A percentile compares a stretch with the other conserved stretches of the same genome.
These are phyloP conservation scores for Spicauda simplicius DNA, from an alignment of 2,888 invertebrate species.

Conservation along the genomic window DNA sequence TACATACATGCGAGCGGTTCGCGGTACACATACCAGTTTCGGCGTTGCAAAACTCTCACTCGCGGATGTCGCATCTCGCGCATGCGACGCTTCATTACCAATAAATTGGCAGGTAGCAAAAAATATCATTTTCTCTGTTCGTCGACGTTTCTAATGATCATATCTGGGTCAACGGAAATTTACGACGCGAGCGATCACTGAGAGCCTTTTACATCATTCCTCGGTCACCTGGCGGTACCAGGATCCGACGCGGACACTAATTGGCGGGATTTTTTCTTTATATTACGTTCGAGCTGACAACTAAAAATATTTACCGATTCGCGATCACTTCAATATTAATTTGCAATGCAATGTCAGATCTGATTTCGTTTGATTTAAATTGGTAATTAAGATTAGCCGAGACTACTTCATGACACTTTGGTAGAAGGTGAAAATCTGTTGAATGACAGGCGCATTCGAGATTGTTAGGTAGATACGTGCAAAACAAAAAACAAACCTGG, in stretches of 20 bases:
- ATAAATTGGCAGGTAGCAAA: conserved; percentile 76
- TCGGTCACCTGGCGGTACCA: conserved; percentile 73
- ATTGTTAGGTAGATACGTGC: conserved; percentile 55
- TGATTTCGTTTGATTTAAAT: conserved; percentile 59
- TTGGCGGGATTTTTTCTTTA: conserved; percentile 63
- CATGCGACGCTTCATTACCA: conserved; percentile 71
- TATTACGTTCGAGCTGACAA: conserved; percentile 56
- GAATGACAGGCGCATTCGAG: conserved; percentile 73
- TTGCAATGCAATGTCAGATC: conserved; percentile 67
- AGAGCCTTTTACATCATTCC: conserved; percentile 81
- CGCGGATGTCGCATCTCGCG: conserved; percentile 76
- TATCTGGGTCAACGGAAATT: conserved; percentile 82
- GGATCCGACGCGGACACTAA: conserved; percentile 70
- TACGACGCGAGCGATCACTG: conserved; percentile 74
- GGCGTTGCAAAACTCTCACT: conserved; percentile 83
- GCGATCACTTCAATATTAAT: conserved; percentile 55
- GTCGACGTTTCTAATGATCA: conserved; percentile 79
- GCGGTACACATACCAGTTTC: conserved; percentile 77
- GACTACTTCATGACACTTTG: conserved; percentile 62
- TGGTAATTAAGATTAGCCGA: conserved; percentile 72
- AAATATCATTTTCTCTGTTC: conserved; percentile 78
- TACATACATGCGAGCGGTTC: conserved; percentile 63
- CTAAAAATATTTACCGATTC: conserved; percentile 55
- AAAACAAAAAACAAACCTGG: conserved; percentile 57
- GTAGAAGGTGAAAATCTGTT: conserved; percentile 66